Conservation (phyloP, 2,797 vertebrate species). For the Lepilemur septentrionalis region DNA sequence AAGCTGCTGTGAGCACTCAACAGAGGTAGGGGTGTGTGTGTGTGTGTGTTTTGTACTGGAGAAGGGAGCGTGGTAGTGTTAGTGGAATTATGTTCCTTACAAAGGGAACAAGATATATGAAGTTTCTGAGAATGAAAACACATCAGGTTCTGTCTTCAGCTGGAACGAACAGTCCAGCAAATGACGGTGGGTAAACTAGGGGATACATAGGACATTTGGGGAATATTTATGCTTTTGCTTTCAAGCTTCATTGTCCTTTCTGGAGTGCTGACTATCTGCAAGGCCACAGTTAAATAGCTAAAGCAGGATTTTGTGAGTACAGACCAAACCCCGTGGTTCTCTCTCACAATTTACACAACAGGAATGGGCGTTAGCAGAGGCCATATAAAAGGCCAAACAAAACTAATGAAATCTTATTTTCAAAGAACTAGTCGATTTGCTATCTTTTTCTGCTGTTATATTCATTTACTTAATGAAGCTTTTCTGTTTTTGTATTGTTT, state of each 20-base stretch:
- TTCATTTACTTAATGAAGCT: not conserved
- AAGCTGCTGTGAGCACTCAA: not conserved
- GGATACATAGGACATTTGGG: rapidly evolving
- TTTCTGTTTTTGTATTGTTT: not conserved
- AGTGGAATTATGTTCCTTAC: not conserved
- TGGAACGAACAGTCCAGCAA: not conserved
- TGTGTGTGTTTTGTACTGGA: not conserved
- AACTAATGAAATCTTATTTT: not conserved
- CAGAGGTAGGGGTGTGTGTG: not conserved
- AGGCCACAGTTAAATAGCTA: not conserved
- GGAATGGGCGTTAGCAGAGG: not conserved
- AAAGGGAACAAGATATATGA: not conserved
- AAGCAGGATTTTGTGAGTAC: not conserved
- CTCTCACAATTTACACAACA: not conserved
- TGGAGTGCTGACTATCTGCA: not conserved
- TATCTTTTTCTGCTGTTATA: not conserved
- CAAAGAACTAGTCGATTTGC: not conserved
- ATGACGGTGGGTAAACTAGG: not conserved
- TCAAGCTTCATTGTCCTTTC: not conserved
- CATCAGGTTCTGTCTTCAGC: not conserved
- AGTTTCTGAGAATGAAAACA: not conserved
- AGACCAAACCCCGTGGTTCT: not conserved
- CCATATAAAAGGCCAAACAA: not conserved
- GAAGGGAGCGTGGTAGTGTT: not conserved
- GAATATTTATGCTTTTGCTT: not conserved